phyloP scores from a whole-genome alignment of 2,888 invertebrate genomes.

The Pasiphila rectangulata region DNA sequence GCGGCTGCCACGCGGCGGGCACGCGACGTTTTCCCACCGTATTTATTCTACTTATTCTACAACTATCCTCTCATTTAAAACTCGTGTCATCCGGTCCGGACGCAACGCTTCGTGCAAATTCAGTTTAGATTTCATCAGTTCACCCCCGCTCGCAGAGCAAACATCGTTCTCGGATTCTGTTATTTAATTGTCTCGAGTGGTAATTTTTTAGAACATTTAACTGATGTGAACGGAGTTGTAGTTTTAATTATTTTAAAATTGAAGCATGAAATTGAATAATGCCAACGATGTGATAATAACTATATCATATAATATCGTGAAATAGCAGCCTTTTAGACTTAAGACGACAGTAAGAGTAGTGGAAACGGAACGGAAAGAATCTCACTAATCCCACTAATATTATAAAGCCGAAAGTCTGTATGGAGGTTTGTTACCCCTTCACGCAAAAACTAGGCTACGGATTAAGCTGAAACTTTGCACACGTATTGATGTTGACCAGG shows the following conservation, averaged over 20 bases:
- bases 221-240: neutral
- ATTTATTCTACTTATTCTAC: conserved; percentile 62
- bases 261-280: too few relatives aligned
- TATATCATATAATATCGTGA: too few relatives aligned
- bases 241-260: neutral
- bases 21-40: conserved; percentile 47
- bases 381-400: too few relatives aligned
- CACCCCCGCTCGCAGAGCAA: conserved; percentile 60
- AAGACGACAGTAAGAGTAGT: too few relatives aligned
- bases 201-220: conserved; percentile 21
- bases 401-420: too few relatives aligned
- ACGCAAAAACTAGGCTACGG: too few relatives aligned
- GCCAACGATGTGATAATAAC: too few relatives aligned
- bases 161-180: conserved; percentile 67
- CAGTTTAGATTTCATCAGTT: conserved; percentile 72
- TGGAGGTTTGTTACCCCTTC: too few relatives aligned
- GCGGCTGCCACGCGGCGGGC: conserved; percentile 53
- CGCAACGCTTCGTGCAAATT: conserved; percentile 60
- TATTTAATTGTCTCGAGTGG: conserved; percentile 69
- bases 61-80: conserved; percentile 69
- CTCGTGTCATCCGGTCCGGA: conserved; percentile 62
- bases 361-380: too few relatives aligned
- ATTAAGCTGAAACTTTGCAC: too few relatives aligned
- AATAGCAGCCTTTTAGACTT: too few relatives aligned
- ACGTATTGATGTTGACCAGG: too few relatives aligned